Evolutionary conservation across 1,140 invertebrate genomes (phyloP), one percentile per base, ranked within the genome.

Genomic region (Drosophila sulfurigaster): DNA sequence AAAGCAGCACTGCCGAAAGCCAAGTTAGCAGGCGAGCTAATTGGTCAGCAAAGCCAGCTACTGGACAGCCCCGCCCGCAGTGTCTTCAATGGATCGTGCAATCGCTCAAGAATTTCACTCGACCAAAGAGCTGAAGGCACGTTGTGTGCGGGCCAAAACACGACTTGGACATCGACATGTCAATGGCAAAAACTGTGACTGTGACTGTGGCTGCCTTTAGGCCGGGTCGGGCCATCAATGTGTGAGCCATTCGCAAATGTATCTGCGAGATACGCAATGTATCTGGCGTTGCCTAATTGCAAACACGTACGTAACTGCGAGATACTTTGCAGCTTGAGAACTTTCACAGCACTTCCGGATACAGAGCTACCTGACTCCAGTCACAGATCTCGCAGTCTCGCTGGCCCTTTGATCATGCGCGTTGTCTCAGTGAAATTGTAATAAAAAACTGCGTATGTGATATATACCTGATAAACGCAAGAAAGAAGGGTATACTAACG

Each of bases 261-360:
- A 41, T 41, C 54, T 41, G 35, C 10, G 13, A 56, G 32, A 38
- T 56, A 38, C 32, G 30, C 52, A 35, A 56, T 56, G 30, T 38
- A 32, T 16, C 13, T 38, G 30, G 30, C 11, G 25, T 54, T 35
- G 54, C 8, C 8, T 41, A 57, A 57, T 38, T 20, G 35, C 54
- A 6, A 57, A 41, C 54, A 41, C 32, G 35, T 57, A 38, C 32
- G 15, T 56, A 67, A 57, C 43, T 58, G 45, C 13, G n/a, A 58
- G 30, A 66, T 66, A 25, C n/a, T 48, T 54, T 56, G 52, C 16
- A 54, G 41, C 32, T 13, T 58, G 77, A 79, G 77, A 79, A 79
- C 68, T 79, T 79, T 79, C 74, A 73, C 78, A 54, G 5, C 32
- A 69, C 59, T 77, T 79, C 74, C 74, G 78, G 49, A 57, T 46